Evolutionary conservation across 1,140 invertebrate genomes (phyloP), one percentile per base, ranked within the genome.

Genomic region (Coenobita brevimanus): DNA sequence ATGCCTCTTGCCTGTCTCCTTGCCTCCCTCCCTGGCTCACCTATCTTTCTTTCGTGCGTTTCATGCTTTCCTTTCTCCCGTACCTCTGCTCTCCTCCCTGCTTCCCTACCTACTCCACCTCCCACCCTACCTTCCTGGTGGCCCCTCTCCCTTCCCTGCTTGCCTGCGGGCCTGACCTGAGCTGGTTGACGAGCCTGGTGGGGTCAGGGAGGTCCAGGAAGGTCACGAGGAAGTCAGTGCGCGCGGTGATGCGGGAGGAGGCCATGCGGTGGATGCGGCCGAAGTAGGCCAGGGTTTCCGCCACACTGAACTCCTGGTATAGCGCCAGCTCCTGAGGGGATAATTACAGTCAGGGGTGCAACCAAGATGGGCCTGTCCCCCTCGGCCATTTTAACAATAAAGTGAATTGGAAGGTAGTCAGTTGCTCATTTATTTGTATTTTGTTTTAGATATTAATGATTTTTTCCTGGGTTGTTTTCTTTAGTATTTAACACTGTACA

Each of bases 181-280:
- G 94, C 92, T 98, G 97, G 93, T 97, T 97, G 0, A 99, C 96
- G 91, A 97, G 93, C 78, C 97, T 94, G 92, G 96, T 96, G 91
- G 96, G 95, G 90, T 96, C 95, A 2, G 97, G 97, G 89, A 98
- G 93, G 92, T 98, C 96, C 2, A 98, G 94, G 92, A 99, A 98
- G 91, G 97, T 95, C 0, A 99, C 92, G 2, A 99, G 94, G 93
- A 99, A 99, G 87, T 96, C 94, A 87, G 97, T 94, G 91, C 97
- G 94, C 89, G 97, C 95, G 27, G 95, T 93, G 83, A 98, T 97
- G 92, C 97, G 95, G 38, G 94, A 92, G 3, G 95, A 95, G 90
- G 94, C 94, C 97, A 99, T 98, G 81, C 97, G 96, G 92, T 98
- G 97, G 90, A 99, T 96, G 94, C 97, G 97, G n/a, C 98, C 98